Base-by-base conservation (phyloP, 2,113 vertebrate species). In the Oncorhynchus masou region DNA sequence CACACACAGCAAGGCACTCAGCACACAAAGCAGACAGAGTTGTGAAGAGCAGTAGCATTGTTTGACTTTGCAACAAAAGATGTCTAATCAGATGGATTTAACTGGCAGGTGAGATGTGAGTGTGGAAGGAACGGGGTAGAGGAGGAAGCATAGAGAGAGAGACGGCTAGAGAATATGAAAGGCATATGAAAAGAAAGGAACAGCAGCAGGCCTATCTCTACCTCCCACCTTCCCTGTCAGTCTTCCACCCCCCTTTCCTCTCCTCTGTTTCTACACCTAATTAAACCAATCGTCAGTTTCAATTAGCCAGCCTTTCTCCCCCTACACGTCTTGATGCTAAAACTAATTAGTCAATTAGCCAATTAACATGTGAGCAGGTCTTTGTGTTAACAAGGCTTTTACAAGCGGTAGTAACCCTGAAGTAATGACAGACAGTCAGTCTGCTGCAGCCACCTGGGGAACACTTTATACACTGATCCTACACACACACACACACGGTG, bases 301-400 rank as follows among this genome's bases (percentile, higher is more conserved):
- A 94, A 94, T 94, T 94, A 94, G 92, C 88, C 74, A 65, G 82
- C 85, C 89, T 85, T 86, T 89, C 89, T 45, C 91, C 90, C 39
- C 49, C 70, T 85, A 87, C 88, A 85, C 71, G 90, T 91, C 87
- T 93, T 93, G 91, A 93, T 93, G 91, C 90, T 91, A 92, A 94
- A 94, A 94, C 89, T 91, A 94, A 94, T 94, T 93, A 94, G 93
- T 93, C 93, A 94, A 94, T 94, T 94, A 94, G 91, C 91, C 93
- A 94, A 94, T 94, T 94, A 94, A 94, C 93, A 94, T 93, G 89
- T 94, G 93, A 91, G 91, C 92, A 90, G 92, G 91, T 92, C 93
- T 94, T 93, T 94, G 93, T 94, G 93, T 94, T 94, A 94, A 94
- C 93, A 90, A 94, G 93, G 87, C 90, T 94, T 94, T 93, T 93